Conservation (phyloP, 2,797 vertebrate species). For the Avahi laniger region DNA sequence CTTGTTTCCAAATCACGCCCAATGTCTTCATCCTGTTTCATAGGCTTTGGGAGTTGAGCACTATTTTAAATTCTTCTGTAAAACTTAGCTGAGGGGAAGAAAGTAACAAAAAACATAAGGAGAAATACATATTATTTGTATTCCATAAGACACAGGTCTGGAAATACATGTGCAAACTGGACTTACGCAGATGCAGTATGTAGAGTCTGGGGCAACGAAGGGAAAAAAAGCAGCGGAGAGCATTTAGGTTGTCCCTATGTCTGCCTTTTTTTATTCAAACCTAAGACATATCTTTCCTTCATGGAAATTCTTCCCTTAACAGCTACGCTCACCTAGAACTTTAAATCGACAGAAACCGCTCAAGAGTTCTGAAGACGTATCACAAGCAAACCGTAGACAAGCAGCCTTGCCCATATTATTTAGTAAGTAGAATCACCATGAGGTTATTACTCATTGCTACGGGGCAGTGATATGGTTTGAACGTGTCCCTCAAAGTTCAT, state of each 20-base stretch:
- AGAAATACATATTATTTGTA: neutral
- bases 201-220: neutral
- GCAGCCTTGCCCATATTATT: neutral
- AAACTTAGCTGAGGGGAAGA: neutral
- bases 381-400: neutral
- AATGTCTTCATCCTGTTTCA: neutral
- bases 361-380: neutral
- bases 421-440: neutral
- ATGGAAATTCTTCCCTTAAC: neutral
- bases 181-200: fast-evolving
- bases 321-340: neutral
- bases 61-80: neutral
- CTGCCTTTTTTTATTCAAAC: neutral
- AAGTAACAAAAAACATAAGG: neutral
- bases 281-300: neutral
- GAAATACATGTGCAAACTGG: neutral
- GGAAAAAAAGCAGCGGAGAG: neutral
- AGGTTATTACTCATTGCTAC: neutral
- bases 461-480: neutral
- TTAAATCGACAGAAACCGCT: neutral
- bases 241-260: fast-evolving
- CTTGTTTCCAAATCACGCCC: neutral
- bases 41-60: neutral
- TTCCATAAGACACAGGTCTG: neutral
- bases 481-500: neutral